Conservation (phyloP, 2,888 invertebrate species). For the Oscheius onirici region DNA sequence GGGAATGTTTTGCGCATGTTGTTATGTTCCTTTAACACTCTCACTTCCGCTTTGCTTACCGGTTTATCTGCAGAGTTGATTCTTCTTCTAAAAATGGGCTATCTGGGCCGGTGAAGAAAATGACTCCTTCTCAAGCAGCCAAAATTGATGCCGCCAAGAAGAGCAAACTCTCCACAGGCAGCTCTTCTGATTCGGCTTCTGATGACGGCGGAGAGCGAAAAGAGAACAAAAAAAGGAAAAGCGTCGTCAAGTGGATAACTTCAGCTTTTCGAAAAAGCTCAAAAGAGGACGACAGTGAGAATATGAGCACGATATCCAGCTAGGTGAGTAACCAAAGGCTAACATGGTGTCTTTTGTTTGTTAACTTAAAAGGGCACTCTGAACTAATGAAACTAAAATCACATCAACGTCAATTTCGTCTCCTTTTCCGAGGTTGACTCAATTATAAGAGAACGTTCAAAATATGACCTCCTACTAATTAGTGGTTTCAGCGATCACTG, state of each 20-base stretch:
- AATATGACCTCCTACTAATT: no score
- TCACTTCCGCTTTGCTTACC: background rate
- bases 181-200: conserved; percentile 22
- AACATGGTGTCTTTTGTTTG: no score
- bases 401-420: no score
- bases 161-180: conserved; percentile 12
- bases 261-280: conserved; percentile 43
- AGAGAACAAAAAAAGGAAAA: conserved; percentile 40
- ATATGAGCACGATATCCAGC: conserved; percentile 46
- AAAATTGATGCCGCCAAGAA: conserved; percentile 32
- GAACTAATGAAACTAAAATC: no score
- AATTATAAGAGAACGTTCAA: no score
- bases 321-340: conserved; percentile 29
- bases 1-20: background rate
- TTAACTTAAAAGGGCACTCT: no score
- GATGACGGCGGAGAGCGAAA: conserved; percentile 36
- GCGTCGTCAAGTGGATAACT: conserved; percentile 51
- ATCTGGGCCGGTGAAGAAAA: conserved; percentile 26
- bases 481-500: no score
- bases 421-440: no score
- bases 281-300: conserved; percentile 37
- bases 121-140: conserved; percentile 32
- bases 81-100: conserved; percentile 10
- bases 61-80: conserved; percentile 4
- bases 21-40: background rate